Evolutionary conservation across 2,113 vertebrate genomes (phyloP), one percentile per base, ranked within the genome.

Genomic region (Symphodus melops): DNA sequence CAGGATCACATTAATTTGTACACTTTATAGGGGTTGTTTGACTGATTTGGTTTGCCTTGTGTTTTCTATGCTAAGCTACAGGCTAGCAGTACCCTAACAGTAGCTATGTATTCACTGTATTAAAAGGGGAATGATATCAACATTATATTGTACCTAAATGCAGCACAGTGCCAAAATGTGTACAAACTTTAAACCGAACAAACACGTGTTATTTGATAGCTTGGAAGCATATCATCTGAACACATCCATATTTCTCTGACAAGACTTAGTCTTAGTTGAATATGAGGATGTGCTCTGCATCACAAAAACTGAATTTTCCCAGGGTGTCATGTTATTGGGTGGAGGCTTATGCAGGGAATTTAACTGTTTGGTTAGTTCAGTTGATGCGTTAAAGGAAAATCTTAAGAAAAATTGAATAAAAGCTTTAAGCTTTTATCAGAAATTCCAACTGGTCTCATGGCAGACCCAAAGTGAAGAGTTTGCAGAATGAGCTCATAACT

Each of bases 401-500:
- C 10, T 53, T 23, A 25, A 42, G 51, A 6, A 20, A 46, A 46
- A 46, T 36, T 23, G 37, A 60, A 53, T 69, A n/a, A 8, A 9
- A 56, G 56, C 63, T 39, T 66, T 20, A 67, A 46, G 63, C 63
- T 57, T 68, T 68, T 20, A 36, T 62, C 19, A 23, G 36, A 57
- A 20, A 63, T 28, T 14, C 12, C 28, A 37, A n/a, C 28, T 23
- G 14, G 51, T 65, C 39, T 48, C 42, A 11, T 14, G 41, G 44
- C 28, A 36, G 20, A 12, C 25, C 39, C 21, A 3, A 25, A 13
- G 48, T 11, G n/a, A 1, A 16, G 33, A 19, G 37, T 41, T 46
- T 51, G 48, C 55, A 53, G 67, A 64, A 70, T 2, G 23, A 37
- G 41, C 37, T 39, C n/a, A 20, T 16, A 39, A 33, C 60, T 58